phyloP scores from a whole-genome alignment of 2,797 vertebrate genomes.

The Urosaurus nigricauda region DNA sequence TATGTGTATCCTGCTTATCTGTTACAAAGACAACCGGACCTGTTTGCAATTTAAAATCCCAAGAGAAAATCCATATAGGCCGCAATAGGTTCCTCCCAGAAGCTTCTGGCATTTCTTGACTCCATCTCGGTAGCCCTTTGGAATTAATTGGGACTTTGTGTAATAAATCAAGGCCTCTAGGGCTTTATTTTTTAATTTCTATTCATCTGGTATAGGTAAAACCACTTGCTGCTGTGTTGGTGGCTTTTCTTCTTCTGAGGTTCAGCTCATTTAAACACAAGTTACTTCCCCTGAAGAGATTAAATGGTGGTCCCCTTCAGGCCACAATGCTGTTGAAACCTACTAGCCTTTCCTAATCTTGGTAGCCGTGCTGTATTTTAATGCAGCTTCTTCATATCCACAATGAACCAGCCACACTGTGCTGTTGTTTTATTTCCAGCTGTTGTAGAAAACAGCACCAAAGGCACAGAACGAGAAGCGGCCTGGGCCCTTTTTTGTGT shows the following conservation, averaged over 20 bases:
- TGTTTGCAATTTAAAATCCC: no score
- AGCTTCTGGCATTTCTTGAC: background rate
- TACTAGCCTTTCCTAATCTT: background rate
- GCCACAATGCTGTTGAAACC: background rate
- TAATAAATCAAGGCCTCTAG: background rate
- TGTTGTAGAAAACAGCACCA: background rate
- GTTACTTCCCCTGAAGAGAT: no score
- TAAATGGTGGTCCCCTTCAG: slow-evolving; percentile 1
- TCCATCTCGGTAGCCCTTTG: background rate
- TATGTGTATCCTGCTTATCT: no score
- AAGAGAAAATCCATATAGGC: no score
- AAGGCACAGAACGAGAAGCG: background rate
- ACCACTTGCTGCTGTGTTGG: background rate
- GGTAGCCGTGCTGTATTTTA: background rate
- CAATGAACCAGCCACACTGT: background rate
- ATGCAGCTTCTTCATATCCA: background rate
- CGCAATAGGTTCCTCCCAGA: no score
- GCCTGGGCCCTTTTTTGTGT: background rate
- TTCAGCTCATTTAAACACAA: no score
- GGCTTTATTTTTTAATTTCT: background rate
- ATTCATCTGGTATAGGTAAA: background rate
- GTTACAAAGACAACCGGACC: no score
- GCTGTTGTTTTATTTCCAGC: background rate
- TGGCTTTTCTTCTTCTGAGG: no score
- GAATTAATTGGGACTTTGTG: background rate